These are phyloP conservation scores for Rhinogobius similis DNA, from an alignment of 2,113 vertebrate species.

Conservation along the genomic window DNA sequence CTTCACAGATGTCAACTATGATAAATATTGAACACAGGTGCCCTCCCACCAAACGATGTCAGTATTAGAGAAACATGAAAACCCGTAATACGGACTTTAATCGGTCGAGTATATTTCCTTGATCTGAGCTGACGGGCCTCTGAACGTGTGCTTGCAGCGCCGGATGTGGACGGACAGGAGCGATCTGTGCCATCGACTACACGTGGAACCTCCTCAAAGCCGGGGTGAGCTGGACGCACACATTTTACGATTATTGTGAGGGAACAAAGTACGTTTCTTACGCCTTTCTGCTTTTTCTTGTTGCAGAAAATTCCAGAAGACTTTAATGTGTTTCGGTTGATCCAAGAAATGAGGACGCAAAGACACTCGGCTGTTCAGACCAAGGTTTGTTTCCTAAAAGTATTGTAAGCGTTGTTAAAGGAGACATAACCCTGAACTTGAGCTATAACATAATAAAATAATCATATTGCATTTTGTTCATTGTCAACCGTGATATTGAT, in stretches of 20 bases:
- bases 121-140: background rate
- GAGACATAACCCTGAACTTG: too few species aligned
- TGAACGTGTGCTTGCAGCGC: constrained; percentile 80
- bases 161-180: constrained; percentile 97
- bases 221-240: constrained; percentile 80
- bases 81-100: too few species aligned
- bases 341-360: constrained; percentile 99
- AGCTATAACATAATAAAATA: too few species aligned
- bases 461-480: too few species aligned
- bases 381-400: constrained; percentile 80
- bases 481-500: too few species aligned
- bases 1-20: too few species aligned
- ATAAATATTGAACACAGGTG: too few species aligned
- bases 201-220: constrained; percentile 99
- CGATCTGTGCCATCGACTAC: constrained; percentile 99
- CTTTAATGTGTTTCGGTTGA: constrained; percentile 95
- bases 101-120: too few species aligned
- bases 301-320: constrained; percentile 96
- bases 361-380: constrained; percentile 98
- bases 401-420: too few species aligned
- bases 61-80: too few species aligned
- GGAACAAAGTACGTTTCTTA: background rate
- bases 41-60: too few species aligned
- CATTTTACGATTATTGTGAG: background rate
- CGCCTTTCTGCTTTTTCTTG: background rate